Conservation (phyloP, 2,797 vertebrate species). For the Ibycter americanus region DNA sequence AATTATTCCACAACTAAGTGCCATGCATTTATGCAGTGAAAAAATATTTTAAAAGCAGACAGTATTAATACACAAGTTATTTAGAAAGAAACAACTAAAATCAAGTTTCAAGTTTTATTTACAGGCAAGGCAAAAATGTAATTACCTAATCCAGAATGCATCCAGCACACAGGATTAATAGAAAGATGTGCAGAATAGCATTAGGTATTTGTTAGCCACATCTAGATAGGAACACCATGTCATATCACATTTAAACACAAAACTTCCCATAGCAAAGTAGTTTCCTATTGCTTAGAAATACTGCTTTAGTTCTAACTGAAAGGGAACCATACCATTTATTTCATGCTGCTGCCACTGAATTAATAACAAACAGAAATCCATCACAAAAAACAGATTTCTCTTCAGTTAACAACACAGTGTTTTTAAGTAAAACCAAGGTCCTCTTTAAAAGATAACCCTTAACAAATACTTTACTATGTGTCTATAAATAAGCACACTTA, state of each 20-base stretch:
- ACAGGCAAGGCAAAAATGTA: not conserved
- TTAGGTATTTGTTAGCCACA: not conserved
- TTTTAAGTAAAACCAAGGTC: not conserved
- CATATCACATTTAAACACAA: not conserved
- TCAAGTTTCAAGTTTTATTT: not conserved
- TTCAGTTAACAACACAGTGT: not conserved
- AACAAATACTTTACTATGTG: not conserved
- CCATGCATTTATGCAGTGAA: not conserved
- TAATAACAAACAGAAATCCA: not conserved
- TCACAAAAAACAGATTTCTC: not conserved
- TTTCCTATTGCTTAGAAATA: not conserved
- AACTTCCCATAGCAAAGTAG: not conserved
- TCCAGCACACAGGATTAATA: not conserved
- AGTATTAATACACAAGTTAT: not conserved
- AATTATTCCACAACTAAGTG: not conserved
- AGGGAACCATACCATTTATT: not conserved
- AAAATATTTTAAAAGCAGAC: not conserved
- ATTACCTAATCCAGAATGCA: not conserved
- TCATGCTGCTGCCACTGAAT: too few relatives aligned
- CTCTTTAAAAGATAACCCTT: not conserved
- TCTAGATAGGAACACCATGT: not conserved
- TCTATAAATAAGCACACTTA: not conserved
- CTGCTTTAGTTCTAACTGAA: not conserved
- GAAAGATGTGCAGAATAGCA: not conserved
- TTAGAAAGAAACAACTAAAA: not conserved